Conservation (phyloP, 2,888 invertebrate species). For the Lepidochrysops patricia region DNA sequence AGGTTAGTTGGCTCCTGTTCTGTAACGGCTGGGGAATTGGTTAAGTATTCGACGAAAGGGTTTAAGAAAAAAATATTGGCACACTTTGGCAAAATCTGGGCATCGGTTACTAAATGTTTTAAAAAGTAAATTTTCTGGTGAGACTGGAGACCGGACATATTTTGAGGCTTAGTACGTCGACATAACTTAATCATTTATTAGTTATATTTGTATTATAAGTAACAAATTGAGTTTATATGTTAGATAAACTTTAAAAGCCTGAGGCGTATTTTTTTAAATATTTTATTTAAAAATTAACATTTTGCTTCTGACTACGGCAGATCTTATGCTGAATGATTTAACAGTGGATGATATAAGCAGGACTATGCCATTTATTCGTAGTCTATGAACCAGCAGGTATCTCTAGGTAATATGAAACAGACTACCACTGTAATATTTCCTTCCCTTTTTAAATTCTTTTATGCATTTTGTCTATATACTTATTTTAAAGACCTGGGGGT, state of each 20-base stretch:
- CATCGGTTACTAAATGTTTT: too few relatives aligned
- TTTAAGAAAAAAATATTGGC: too few relatives aligned
- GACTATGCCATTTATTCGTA: constrained; percentile 68
- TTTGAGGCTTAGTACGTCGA: too few relatives aligned
- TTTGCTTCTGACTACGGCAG: constrained; percentile 47
- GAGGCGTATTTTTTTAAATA: constrained; percentile 16
- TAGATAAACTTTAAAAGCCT: too few relatives aligned
- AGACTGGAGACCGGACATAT: too few relatives aligned
- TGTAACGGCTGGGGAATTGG: neutral
- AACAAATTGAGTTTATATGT: too few relatives aligned
- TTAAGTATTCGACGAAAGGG: neutral
- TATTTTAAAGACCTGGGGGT: neutral
- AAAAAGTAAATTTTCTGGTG: neutral
- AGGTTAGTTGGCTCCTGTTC: constrained; percentile 80
- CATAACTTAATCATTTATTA: too few relatives aligned
- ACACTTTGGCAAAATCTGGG: too few relatives aligned
- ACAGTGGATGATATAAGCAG: constrained; percentile 64
- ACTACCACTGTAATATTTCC: constrained; percentile 4
- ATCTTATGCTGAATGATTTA: constrained; percentile 69
- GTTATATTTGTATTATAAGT: too few relatives aligned
- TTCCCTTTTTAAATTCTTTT: neutral
- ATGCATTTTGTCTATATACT: constrained; percentile 9
- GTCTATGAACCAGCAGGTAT: constrained; percentile 61
- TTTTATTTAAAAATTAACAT: constrained; percentile 26
- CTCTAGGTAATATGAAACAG: constrained; percentile 19